phyloP scores from a whole-genome alignment of 2,113 vertebrate species.

The Dascyllus trimaculatus region DNA sequence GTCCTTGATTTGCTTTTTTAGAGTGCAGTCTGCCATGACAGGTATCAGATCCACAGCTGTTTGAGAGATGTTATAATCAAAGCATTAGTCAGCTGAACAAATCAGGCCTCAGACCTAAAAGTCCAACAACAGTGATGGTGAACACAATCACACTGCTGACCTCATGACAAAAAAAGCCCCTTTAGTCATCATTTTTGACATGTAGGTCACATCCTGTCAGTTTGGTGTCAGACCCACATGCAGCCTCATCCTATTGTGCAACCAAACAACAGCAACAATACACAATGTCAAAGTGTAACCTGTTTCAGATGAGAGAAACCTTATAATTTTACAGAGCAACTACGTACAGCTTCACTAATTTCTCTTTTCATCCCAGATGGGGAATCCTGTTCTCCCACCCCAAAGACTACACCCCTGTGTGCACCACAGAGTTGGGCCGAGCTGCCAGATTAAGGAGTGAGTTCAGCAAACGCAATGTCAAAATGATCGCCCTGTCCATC shows the following conservation, averaged over 20 bases:
- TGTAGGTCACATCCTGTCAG: constrained; percentile 33
- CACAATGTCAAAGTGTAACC: background rate
- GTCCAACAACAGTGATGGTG: background rate
- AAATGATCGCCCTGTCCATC: constrained; percentile 93
- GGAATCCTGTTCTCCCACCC: constrained; percentile 96
- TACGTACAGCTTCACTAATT: background rate
- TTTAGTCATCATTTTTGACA: background rate
- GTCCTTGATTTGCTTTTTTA: no score
- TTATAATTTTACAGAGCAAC: background rate
- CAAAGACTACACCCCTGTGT: constrained; percentile 93
- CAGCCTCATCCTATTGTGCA: background rate
- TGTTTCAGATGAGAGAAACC: background rate
- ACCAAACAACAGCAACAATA: background rate
- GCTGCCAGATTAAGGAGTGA: constrained; percentile 85
- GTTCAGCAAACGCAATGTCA: constrained; percentile 90
- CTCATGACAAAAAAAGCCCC: background rate
- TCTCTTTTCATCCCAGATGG: constrained; percentile 85
- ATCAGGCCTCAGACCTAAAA: background rate
- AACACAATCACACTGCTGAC: background rate
- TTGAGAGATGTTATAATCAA: background rate
- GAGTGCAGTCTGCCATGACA: no score
- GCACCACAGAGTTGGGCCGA: constrained; percentile 94
- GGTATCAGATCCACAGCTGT: background rate
- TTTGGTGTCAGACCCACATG: background rate
- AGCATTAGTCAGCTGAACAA: background rate